Conservation (phyloP, 2,888 invertebrate genomes). For the Psococerastis gibbosa region DNA sequence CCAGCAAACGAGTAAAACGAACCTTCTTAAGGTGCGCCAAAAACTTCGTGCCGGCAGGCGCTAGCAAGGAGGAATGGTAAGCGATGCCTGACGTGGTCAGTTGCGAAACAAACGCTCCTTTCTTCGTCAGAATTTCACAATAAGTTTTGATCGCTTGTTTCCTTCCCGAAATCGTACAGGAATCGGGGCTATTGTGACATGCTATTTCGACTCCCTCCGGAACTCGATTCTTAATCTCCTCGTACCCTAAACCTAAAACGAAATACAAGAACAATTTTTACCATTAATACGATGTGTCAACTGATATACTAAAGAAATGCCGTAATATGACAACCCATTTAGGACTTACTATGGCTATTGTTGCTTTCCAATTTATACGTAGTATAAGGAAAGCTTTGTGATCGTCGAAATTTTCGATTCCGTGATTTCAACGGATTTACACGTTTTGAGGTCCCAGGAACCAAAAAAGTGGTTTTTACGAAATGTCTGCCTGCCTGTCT, state of each 20-base stretch:
- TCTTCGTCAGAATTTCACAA: background rate
- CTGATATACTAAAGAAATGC: too few relatives aligned
- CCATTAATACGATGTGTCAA: too few relatives aligned
- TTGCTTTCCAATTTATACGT: too few relatives aligned
- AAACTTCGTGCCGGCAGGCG: background rate
- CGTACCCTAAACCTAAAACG: background rate
- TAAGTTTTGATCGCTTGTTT: background rate
- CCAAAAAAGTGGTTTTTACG: too few relatives aligned
- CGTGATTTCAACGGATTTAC: too few relatives aligned
- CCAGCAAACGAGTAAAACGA: background rate
- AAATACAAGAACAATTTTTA: too few relatives aligned
- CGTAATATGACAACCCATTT: too few relatives aligned
- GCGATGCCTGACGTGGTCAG: background rate
- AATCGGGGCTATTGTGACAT: background rate
- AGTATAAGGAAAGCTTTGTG: too few relatives aligned
- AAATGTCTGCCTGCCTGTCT: too few relatives aligned
- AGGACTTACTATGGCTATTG: too few relatives aligned
- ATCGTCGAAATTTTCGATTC: too few relatives aligned
- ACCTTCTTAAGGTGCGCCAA: background rate
- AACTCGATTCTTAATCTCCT: background rate
- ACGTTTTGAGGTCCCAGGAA: too few relatives aligned
- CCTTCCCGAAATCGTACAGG: background rate
- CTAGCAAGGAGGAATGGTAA: background rate
- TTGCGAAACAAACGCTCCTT: background rate
- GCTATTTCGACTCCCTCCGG: background rate